These are phyloP conservation scores for Scolanthus callimorphus DNA, from an alignment of 92 coral and sea anemone species.

Conservation along the genomic window DNA sequence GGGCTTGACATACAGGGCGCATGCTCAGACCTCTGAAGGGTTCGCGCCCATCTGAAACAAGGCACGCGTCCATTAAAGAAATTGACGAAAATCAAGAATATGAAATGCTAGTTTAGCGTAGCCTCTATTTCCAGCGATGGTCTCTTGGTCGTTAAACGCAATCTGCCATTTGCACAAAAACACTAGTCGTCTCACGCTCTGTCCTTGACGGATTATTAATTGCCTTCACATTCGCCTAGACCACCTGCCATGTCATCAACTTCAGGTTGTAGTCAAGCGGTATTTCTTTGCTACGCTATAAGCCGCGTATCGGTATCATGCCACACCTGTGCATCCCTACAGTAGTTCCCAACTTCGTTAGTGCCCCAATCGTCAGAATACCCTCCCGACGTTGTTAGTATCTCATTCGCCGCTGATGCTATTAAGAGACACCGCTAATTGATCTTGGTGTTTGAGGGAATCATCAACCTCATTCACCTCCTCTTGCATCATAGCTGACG, in stretches of 20 bases:
- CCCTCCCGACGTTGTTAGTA: constrained; percentile 42
- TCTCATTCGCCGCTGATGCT: constrained; percentile 57
- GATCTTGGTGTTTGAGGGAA: constrained; percentile 40
- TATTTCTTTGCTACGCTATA: constrained; percentile 47
- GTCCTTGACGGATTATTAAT: constrained; percentile 37
- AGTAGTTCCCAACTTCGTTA: constrained; percentile 32
- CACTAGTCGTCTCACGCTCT: no score
- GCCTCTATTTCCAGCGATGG: no score
- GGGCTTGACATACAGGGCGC: no score
- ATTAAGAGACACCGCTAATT: constrained; percentile 40
- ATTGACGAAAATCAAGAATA: no score
- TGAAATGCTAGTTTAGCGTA: no score
- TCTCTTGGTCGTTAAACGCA: no score
- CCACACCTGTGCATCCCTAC: constrained; percentile 46
- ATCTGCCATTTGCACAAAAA: no score
- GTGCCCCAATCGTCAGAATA: constrained; percentile 43
- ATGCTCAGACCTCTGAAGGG: no score
- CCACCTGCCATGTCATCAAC: constrained; percentile 49
- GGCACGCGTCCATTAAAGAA: no score
- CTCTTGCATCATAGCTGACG: no score
- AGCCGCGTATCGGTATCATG: constrained; percentile 28
- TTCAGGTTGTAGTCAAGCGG: constrained; percentile 26
- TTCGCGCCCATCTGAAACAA: no score
- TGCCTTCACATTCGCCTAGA: constrained; percentile 31
- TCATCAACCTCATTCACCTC: no score